A percentile compares a stretch with the other conserved stretches of the same genome.
These are phyloP conservation scores for Stratiolaelaps scimitus DNA, from an alignment of 1,140 invertebrate species.

Conservation along the genomic window DNA sequence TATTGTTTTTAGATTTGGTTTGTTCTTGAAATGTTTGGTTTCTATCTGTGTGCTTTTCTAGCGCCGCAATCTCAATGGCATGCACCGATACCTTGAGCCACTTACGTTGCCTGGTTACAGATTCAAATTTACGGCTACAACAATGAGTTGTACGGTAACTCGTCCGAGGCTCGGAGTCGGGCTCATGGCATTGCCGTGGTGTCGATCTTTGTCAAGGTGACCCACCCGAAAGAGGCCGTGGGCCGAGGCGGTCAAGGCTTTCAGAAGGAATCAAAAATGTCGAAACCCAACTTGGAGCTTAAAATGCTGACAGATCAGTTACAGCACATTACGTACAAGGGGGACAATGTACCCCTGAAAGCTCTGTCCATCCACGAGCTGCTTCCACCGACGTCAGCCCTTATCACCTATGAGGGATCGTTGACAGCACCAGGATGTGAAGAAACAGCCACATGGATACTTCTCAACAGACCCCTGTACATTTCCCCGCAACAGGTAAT, in stretches of 20 bases:
- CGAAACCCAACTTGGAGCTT: slow-evolving; percentile 59
- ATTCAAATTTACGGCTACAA: slow-evolving; percentile 91
- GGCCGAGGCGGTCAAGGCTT: too few species aligned
- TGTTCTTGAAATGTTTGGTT: too few species aligned
- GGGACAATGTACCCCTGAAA: slow-evolving; percentile 19
- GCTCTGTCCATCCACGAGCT: slow-evolving; percentile 22
- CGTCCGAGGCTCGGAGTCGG: slow-evolving; percentile 69
- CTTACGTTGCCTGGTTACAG: slow-evolving; percentile 46
- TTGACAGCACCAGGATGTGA: slow-evolving; percentile 41
- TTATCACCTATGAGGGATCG: slow-evolving; percentile 43
- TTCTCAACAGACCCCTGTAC: slow-evolving; percentile 37
- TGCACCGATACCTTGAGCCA: too few species aligned
- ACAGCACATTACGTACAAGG: slow-evolving; percentile 59
- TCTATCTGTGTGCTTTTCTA: too few species aligned
- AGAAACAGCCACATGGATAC: slow-evolving; percentile 43
- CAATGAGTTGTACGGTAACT: slow-evolving; percentile 85
- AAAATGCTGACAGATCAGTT: slow-evolving; percentile 70
- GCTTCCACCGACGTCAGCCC: slow-evolving; percentile 34
- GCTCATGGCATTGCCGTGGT: slow-evolving; percentile 83
- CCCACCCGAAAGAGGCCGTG: not conserved
- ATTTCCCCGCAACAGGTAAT: slow-evolving; percentile 35
- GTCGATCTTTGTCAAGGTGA: slow-evolving; percentile 60
- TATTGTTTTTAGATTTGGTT: too few species aligned
- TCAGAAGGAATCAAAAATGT: not conserved
- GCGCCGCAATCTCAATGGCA: too few species aligned